Base-by-base conservation (phyloP, 2,888 invertebrate species). In the Pseudolycoriella hygida region DNA sequence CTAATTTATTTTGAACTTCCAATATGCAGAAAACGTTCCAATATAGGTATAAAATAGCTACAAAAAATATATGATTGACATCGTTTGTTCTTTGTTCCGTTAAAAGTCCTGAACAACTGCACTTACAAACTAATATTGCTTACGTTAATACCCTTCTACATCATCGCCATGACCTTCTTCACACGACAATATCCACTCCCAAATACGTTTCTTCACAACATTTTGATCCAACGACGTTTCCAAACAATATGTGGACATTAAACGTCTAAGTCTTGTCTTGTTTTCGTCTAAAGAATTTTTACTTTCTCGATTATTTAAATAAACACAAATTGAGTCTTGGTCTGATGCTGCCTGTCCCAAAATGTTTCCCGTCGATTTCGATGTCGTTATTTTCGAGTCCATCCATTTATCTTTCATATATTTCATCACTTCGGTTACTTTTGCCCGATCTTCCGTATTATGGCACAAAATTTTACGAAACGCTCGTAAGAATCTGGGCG, bases 391-490 rank as follows among this genome's bases (percentile, higher is more conserved):
- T 49, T 70, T 69, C 47, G 64, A 66, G 50, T 71, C 66, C 47
- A 72, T 67, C 75, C 75, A 75, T 12, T 69, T 61, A 54, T 75
- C 75, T 53, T 74, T 73, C 56, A 74, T 61, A 55, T 75, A 75
- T 53, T 75, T 75, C 53, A 60, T 66, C 25, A 74, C 66, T 56
- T 75, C 75, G 10, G 71, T 70, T 3, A 73, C 68, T 49, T 70
- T 67, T 46, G 73, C 70, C n/a, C 80, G 68, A 53, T 75, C 73
- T 43, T 77, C 76, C 0, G 74, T 69, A 54, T 78, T 74, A 51
- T 78, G 76, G 47, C 80, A 80, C 49, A 84, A 67, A 43, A 79
- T 69, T 53, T 80, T 72, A 47, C 81, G 70, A 56, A 83, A 77
- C 55, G 81, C 73, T 50, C 82, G 68, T 56, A 80, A 68, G 12